A percentile compares a stretch with the other conserved stretches of the same genome.
Conservation (phyloP, 1,140 invertebrate genomes). For the Drosophila teissieri region DNA sequence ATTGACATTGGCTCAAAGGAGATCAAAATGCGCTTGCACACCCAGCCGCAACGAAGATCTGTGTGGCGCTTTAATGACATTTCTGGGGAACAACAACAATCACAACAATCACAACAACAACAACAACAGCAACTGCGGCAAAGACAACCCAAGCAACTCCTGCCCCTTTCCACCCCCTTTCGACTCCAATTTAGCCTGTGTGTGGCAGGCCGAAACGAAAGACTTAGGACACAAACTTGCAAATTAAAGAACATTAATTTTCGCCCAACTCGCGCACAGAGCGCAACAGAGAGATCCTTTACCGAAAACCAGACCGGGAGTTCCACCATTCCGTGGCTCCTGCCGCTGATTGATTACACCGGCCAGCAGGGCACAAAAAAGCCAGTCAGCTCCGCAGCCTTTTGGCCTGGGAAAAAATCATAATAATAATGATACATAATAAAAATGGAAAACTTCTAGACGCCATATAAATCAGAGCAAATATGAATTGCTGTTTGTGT, state of each 20-base stretch:
- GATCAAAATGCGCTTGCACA: slow-evolving; percentile 62
- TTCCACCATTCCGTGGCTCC: slow-evolving; percentile 26
- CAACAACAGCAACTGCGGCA: slow-evolving; percentile 16
- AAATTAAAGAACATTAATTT: slow-evolving; percentile 83
- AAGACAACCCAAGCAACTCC: not conserved
- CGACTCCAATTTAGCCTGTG: slow-evolving; percentile 52
- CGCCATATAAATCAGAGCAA: slow-evolving; percentile 83
- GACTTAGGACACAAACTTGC: slow-evolving; percentile 82
- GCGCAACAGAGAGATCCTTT: slow-evolving; percentile 12
- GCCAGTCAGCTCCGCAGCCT: slow-evolving; percentile 7
- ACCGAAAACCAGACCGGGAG: slow-evolving; percentile 29
- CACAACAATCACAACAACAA: slow-evolving; percentile 46
- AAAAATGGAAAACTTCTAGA: slow-evolving; percentile 84
- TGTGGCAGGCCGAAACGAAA: slow-evolving; percentile 72
- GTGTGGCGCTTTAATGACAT: slow-evolving; percentile 78
- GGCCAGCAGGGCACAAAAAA: slow-evolving; percentile 24
- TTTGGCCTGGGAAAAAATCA: slow-evolving; percentile 63
- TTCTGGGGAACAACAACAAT: slow-evolving; percentile 66
- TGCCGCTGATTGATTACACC: slow-evolving; percentile 74
- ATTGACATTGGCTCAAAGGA: slow-evolving; percentile 69
- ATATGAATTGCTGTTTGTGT: slow-evolving; percentile 80
- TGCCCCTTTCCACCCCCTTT: not conserved
- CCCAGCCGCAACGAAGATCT: slow-evolving; percentile 44
- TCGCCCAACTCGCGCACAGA: slow-evolving; percentile 41
- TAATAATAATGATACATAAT: slow-evolving; percentile 83